Conservation (phyloP, 2,888 invertebrate species). For the Trachelus iudaicus region DNA sequence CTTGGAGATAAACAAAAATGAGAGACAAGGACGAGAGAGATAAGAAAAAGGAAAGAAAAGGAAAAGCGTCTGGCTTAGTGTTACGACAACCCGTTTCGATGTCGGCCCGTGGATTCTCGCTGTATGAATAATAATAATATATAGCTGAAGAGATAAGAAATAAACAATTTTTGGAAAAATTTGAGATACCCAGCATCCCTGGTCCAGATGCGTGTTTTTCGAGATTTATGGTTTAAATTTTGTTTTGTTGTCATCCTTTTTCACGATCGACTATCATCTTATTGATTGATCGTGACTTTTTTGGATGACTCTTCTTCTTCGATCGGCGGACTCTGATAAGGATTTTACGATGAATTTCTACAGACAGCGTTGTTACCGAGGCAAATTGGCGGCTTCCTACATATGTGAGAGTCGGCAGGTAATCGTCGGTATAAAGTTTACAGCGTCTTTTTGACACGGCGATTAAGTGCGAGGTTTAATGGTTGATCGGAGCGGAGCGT, state of each 20-base stretch:
- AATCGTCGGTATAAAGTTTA: conserved; percentile 41
- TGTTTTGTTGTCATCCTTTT: no score
- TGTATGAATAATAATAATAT: background rate
- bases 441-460: conserved; percentile 61
- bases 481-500: conserved; percentile 5
- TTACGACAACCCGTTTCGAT: background rate
- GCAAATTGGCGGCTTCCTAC: background rate
- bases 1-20: background rate
- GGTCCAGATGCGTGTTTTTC: background rate
- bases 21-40: background rate
- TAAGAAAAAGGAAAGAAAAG: background rate
- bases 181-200: background rate
- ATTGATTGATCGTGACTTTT: no score
- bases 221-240: background rate
- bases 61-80: background rate
- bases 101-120: background rate
- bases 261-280: no score
- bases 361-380: background rate
- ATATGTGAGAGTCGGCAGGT: background rate
- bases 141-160: no score
- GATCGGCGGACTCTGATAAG: background rate
- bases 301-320: background rate
- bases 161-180: no score
- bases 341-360: background rate
- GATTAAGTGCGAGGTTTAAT: conserved; percentile 63